phyloP scores from a whole-genome alignment of 2,113 vertebrate genomes.

The Coracopsis vasa region DNA sequence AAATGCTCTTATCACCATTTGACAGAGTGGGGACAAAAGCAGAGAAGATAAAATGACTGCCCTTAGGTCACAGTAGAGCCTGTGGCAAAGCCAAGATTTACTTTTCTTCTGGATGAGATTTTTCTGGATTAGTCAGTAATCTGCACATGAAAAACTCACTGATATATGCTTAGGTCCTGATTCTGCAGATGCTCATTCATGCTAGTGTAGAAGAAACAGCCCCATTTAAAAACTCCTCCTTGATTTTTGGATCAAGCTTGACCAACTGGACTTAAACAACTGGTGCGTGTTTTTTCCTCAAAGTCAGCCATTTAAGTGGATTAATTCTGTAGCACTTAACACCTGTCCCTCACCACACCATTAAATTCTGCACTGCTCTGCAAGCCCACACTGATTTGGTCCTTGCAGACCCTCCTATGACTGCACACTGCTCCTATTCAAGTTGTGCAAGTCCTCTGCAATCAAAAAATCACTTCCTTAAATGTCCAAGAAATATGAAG shows the following conservation, averaged over 20 bases:
- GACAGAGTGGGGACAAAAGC: conserved; percentile 10
- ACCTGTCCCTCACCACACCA: neutral
- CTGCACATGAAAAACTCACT: neutral
- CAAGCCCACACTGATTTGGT: neutral
- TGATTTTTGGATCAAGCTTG: neutral
- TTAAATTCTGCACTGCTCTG: neutral
- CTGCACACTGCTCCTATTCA: neutral
- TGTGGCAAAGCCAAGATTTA: neutral
- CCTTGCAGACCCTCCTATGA: neutral
- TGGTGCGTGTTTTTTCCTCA: neutral
- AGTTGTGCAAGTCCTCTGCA: neutral
- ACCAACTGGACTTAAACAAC: neutral
- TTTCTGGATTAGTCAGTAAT: conserved; percentile 12
- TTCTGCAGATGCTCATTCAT: neutral
- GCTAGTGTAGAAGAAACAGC: neutral
- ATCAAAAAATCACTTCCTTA: neutral
- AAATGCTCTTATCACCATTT: conserved; percentile 36
- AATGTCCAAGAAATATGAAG: neutral
- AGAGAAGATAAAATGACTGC: neutral
- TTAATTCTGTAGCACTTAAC: neutral
- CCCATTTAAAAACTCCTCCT: neutral
- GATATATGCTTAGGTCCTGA: neutral
- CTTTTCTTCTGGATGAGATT: neutral
- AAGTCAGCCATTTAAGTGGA: neutral
- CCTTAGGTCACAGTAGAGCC: neutral